Evolutionary conservation across 2,797 vertebrate genomes (phyloP).

Genomic region (Esox masquinongy): DNA sequence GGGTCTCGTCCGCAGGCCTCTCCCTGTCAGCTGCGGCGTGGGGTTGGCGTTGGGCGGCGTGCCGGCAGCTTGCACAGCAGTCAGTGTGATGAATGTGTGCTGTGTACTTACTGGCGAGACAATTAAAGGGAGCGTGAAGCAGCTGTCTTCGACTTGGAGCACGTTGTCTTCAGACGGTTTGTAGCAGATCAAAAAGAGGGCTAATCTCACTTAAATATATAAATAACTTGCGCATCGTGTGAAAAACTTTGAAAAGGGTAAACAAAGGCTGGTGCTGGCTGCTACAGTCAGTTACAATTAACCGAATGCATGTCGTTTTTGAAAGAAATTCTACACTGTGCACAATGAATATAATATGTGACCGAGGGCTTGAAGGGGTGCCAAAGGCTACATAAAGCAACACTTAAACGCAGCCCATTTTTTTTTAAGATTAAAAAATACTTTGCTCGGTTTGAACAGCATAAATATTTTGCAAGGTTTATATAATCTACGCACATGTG

Average conservation of each 20-base stretch:
- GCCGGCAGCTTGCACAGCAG: no score
- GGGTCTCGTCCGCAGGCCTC: constrained; percentile 5
- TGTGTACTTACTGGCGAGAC: background rate
- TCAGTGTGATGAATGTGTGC: constrained; percentile 2
- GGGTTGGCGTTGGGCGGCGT: background rate
- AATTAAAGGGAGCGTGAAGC: constrained; percentile 3
- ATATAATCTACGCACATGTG: background rate
- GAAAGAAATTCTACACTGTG: background rate
- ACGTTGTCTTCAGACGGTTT: background rate
- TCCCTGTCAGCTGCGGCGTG: background rate
- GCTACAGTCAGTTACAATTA: background rate
- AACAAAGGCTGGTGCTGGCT: background rate
- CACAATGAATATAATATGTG: background rate
- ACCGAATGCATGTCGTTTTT: background rate
- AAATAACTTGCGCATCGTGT: background rate
- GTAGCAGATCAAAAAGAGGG: background rate
- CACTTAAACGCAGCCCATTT: background rate
- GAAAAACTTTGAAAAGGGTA: background rate
- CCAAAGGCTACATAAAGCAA: background rate
- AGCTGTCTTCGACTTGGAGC: background rate
- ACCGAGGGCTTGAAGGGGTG: background rate
- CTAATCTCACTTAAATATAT: background rate
- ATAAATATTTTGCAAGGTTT: background rate
- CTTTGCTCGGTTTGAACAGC: background rate
- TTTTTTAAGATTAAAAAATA: background rate